Conservation (phyloP, 2,797 vertebrate species). For the Mus caroli region DNA sequence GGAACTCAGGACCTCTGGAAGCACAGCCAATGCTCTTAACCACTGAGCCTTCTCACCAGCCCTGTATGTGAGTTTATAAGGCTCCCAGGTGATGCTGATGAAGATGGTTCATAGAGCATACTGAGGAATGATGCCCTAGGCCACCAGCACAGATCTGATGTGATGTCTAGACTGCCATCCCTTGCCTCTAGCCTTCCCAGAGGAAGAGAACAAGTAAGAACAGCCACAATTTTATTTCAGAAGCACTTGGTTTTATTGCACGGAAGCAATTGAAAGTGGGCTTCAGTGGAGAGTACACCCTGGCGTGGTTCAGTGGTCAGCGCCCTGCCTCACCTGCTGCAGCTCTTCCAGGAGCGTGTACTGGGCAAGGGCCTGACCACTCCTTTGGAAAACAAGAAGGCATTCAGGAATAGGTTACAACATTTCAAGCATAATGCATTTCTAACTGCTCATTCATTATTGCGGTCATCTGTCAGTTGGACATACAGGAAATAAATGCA, state of each 20-base stretch:
- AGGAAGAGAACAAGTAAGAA: constrained; percentile 26
- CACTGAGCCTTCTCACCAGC: no score
- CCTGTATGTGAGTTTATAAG: neutral
- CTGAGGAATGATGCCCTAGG: neutral
- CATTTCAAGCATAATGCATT: constrained; percentile 84
- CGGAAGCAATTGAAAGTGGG: constrained; percentile 88
- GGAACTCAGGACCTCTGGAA: no score
- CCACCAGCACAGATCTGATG: neutral
- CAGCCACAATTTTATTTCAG: constrained; percentile 61
- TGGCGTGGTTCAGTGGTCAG: constrained; percentile 60
- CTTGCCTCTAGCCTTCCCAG: neutral
- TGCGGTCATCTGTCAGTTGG: constrained; percentile 83
- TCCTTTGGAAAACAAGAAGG: constrained; percentile 78
- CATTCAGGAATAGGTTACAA: constrained; percentile 81
- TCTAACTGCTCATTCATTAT: constrained; percentile 85
- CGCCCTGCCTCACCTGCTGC: constrained; percentile 51
- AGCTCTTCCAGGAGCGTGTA: constrained; percentile 55
- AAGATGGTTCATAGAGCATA: neutral
- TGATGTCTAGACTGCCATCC: neutral
- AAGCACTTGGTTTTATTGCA: constrained; percentile 91
- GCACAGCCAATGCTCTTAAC: no score
- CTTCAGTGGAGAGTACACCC: constrained; percentile 84
- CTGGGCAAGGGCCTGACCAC: constrained; percentile 18
- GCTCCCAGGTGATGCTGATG: neutral
- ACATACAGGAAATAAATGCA: constrained; percentile 92